Evolutionary conservation across 1,140 invertebrate genomes (phyloP), one percentile per base, ranked within the genome.

Genomic region (Magallana ariakensis): DNA sequence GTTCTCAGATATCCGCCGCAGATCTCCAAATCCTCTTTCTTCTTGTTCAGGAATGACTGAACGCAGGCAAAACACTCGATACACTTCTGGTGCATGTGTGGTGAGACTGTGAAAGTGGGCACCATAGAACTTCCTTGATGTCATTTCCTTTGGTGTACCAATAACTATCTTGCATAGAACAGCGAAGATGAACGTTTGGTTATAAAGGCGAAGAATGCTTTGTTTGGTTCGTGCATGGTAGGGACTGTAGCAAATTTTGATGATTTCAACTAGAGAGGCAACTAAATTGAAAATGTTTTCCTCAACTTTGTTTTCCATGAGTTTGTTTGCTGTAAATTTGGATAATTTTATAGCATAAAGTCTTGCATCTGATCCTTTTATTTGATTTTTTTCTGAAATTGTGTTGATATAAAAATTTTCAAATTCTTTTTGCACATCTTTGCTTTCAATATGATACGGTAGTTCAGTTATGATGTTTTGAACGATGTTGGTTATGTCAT

Each of bases 331-430:
- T 15, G 19, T 62, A 46, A 80, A 80, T 26, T 57, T 80, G 11
- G 85, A 70, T 7, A 87, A 53, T 16, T 83, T 66, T 3, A 87
- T 10, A 1, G 58, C 10, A 75, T 54, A 83, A 22, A 87, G 53
- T 53, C 85, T 58, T 5, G 85, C 85, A 83, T 86, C 85, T 54
- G 80, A 86, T 54, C 75, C 75, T 46, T 86, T 86, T 1, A 86
- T 7, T 46, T 86, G 85, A 15, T 56, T 86, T 80, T 82, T 82
- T 13, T 86, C 80, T 16, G 22, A 19, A 22, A 83, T 86, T 19
- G 80, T 83, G 2, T 10, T 86, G 16, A 16, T 66, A 10, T 56
- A 86, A 86, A 86, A 86, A n/a, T 16, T 54, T 56, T 33, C 33
- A 53, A 86, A 56, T 22, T 80, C 46, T 19, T 75, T 70, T 57